phyloP scores from a whole-genome alignment of 2,888 invertebrate species.

The Poecilus cupreus region DNA sequence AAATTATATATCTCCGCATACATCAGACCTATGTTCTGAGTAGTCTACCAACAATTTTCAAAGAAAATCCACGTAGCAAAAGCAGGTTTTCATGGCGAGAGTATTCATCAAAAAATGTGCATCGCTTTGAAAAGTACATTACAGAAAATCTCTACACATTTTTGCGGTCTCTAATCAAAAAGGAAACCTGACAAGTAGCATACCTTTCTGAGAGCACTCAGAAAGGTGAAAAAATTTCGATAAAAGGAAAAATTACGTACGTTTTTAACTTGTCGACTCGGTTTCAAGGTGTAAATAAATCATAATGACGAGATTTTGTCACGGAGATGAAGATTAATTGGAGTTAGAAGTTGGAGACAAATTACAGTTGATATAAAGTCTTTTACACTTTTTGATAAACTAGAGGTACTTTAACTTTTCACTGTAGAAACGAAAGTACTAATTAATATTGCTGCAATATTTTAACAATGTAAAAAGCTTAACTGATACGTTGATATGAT shows the following conservation, averaged over 20 bases:
- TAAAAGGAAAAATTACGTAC: neutral
- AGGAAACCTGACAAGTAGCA: neutral
- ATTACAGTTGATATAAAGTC: neutral
- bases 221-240: neutral
- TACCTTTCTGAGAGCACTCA: too few relatives aligned
- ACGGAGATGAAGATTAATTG: neutral
- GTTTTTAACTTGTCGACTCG: neutral
- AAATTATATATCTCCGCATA: too few relatives aligned
- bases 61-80: constrained; percentile 14
- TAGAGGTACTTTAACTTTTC: neutral
- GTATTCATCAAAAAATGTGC: constrained; percentile 21
- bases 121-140: constrained; percentile 16
- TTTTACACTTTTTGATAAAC: neutral
- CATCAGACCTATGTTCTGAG: neutral
- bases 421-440: neutral
- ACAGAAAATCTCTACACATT: neutral
- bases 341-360: neutral
- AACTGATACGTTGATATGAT: too few relatives aligned
- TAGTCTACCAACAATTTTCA: neutral
- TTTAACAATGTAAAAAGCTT: too few relatives aligned
- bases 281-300: neutral
- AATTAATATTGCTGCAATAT: too few relatives aligned
- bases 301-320: neutral
- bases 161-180: neutral
- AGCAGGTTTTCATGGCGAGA: constrained; percentile 14